A percentile compares a stretch with the other conserved stretches of the same genome.
Conservation (phyloP, 2,888 invertebrate genomes). For the Lagria hirta region DNA sequence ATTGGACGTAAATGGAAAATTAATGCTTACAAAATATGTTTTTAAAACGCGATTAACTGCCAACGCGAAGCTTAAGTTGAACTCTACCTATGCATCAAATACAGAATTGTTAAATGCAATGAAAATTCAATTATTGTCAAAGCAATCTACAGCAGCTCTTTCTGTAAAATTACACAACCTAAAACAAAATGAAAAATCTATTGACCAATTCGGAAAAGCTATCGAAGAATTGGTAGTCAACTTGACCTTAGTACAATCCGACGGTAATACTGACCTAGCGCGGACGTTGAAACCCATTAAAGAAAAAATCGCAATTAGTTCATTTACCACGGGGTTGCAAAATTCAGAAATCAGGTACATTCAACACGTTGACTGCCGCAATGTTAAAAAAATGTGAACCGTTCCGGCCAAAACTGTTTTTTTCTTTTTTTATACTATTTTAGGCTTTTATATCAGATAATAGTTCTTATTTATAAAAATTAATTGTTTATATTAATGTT, state of each 20-base stretch:
- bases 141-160: conserved; percentile 23
- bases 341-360: no score
- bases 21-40: conserved; percentile 27
- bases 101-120: conserved; percentile 24
- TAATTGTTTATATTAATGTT: conserved; percentile 3
- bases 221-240: conserved; percentile 26
- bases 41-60: conserved; percentile 25
- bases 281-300: conserved; percentile 22
- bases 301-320: conserved; percentile 31
- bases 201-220: conserved; percentile 24
- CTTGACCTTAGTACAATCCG: conserved; percentile 28
- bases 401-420: conserved; percentile 1
- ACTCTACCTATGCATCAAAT: conserved; percentile 12
- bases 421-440: not conserved
- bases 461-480: conserved; percentile 4
- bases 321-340: conserved; percentile 29
- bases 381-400: conserved; percentile 1
- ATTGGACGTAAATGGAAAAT: conserved; percentile 29
- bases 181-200: conserved; percentile 22
- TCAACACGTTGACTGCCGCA: conserved; percentile 9
- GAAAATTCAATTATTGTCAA: conserved; percentile 24
- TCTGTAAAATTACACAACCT: conserved; percentile 19
- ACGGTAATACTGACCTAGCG: conserved; percentile 15
- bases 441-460: not conserved
- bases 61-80: conserved; percentile 26